phyloP scores from a whole-genome alignment of 2,797 vertebrate species.

The Mormyrops boulengeri region DNA sequence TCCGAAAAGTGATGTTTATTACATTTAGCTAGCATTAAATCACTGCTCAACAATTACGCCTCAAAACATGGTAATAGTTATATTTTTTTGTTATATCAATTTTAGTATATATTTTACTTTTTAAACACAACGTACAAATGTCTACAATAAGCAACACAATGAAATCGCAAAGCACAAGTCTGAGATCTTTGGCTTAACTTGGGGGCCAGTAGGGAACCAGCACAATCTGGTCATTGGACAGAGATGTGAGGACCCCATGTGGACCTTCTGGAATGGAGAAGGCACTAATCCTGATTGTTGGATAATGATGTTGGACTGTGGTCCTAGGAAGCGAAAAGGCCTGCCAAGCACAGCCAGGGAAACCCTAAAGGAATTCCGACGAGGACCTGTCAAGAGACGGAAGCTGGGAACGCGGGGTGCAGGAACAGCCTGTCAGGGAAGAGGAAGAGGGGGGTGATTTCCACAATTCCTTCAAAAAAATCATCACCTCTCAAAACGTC shows the following conservation, averaged over 20 bases:
- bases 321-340: conserved; percentile 14
- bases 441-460: not conserved
- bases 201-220: conserved; percentile 10
- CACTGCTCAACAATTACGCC: not conserved
- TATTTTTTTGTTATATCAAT: not conserved
- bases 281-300: conserved; percentile 20
- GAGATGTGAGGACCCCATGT: conserved; percentile 24
- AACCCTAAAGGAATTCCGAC: conserved; percentile 19
- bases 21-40: not conserved
- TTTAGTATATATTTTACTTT: not conserved
- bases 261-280: conserved; percentile 20
- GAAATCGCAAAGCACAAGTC: conserved; percentile 2
- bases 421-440: conserved; percentile 1
- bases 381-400: conserved; percentile 13
- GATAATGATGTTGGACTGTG: conserved; percentile 18
- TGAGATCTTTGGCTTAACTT: conserved; percentile 22
- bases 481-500: not conserved
- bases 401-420: not conserved
- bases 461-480: not conserved
- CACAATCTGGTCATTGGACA: conserved; percentile 19
- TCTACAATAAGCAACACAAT: not conserved
- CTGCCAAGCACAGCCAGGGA: conserved; percentile 20
- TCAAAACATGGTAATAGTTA: not conserved
- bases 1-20: not conserved
- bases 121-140: not conserved